Base-by-base conservation (phyloP, 2,888 invertebrate species). In the Clostera curtula region DNA sequence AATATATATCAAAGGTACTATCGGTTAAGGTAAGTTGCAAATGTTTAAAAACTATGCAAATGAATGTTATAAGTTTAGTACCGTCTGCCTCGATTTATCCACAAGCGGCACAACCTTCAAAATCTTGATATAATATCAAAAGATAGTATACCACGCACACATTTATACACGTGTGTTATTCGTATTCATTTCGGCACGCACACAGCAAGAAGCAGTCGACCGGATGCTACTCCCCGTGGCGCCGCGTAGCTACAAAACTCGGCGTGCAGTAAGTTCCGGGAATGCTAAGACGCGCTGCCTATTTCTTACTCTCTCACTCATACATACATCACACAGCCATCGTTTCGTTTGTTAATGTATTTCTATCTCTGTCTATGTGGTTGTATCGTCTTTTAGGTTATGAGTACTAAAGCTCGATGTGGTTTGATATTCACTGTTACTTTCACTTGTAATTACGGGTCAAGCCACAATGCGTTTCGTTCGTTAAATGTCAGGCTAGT, bases 211-310 rank as follows among this genome's bases (percentile, higher is more conserved):
- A 88, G 54, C 46, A 43, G 85, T 73, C 86, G 67, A 79, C 87
- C 64, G 88, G 89, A 75, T 91, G 92, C 89, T 92, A 92, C 88
- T 93, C 92, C 75, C 95, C 94, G 86, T 95, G 95, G 95, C 92
- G 93, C 71, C 91, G 94, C 85, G 95, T 95, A 82, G 95, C 95
- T 80, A 93, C 93, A 85, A 95, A 94, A 86, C 92, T 95, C 75
- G 94, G 95, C 90, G 94, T 95, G 86, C 93, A 94, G 94, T 95
- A 93, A 93, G 95, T 94, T 39, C 55, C 61, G 60, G 62, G 69
- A 67, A 69, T 65, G 67, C 48, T 55, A 11, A 20, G 55, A 49
- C 60, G 55, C 62, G 62, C 61, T 62, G 62, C 59, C 67, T 68
- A 59, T 69, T 58, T 68, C 60, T 61, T 54, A 62, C 64, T 70